Evolutionary conservation across 1,140 invertebrate genomes (phyloP).

Genomic region (Odontomachus brunneus): DNA sequence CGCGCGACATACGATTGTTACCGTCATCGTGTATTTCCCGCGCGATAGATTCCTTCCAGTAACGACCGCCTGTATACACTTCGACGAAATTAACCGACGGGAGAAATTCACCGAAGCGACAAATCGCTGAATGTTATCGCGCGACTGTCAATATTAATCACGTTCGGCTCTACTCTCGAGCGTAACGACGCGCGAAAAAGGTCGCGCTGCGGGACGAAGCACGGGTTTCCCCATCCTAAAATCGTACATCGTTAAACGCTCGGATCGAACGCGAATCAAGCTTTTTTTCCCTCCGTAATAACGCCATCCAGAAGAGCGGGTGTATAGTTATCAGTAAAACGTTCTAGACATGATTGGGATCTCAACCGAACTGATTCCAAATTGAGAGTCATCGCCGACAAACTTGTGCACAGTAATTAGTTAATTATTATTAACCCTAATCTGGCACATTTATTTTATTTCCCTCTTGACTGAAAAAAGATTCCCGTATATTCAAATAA

Average conservation of each 20-base stretch:
- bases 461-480: no score
- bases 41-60: slow-evolving; percentile 25
- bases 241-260: background rate
- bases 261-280: background rate
- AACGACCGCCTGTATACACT: background rate
- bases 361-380: no score
- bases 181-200: background rate
- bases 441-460: no score
- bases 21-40: slow-evolving; percentile 12
- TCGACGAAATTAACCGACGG: background rate
- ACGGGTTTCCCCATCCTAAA: background rate
- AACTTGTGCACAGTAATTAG: no score
- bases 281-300: background rate
- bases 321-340: no score
- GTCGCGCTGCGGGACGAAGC: background rate
- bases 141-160: background rate
- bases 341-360: no score
- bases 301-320: background rate
- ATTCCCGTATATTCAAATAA: no score
- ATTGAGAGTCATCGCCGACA: no score
- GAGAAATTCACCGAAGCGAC: background rate
- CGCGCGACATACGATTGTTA: slow-evolving; percentile 8
- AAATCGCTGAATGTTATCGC: slow-evolving; percentile 29
- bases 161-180: background rate
- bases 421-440: no score